phyloP scores from a whole-genome alignment of 2,113 vertebrate genomes.

The Glaucomys volans region DNA sequence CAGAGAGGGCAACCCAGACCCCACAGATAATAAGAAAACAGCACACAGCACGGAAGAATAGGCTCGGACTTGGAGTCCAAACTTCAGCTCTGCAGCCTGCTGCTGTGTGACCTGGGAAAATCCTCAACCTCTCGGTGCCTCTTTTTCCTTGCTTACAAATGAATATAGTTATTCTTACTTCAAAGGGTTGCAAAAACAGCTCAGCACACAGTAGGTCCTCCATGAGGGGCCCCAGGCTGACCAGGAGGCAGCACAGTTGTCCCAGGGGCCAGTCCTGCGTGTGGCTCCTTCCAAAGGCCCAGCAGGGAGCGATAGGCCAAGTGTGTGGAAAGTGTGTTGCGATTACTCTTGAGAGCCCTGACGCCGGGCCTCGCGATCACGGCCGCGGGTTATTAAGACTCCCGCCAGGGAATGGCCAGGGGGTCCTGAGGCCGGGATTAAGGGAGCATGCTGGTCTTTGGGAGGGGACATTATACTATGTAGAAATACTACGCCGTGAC shows the following conservation, averaged over 20 bases:
- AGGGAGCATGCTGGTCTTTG: neutral
- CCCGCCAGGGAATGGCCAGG: neutral
- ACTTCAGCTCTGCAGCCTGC: neutral
- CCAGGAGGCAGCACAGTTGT: accelerated
- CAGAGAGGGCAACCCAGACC: neutral
- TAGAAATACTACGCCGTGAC: too few species aligned
- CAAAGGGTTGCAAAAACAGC: neutral
- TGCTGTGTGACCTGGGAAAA: neutral
- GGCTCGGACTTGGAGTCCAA: neutral
- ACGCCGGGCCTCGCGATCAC: neutral
- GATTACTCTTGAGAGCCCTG: neutral
- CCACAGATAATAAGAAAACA: too few species aligned
- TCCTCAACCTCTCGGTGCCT: neutral
- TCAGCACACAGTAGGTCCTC: neutral
- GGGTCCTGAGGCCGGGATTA: too few species aligned
- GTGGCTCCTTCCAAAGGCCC: neutral
- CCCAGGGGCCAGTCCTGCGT: neutral
- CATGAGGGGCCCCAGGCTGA: too few species aligned
- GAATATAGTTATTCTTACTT: neutral
- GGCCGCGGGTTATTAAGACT: neutral
- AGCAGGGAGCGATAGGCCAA: neutral
- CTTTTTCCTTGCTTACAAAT: neutral
- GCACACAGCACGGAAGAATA: neutral
- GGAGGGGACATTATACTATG: neutral
- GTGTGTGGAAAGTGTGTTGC: neutral